Evolutionary conservation across 2,888 invertebrate species (phyloP), one percentile per base, ranked within the genome.

Genomic region (Steinernema scapterisci): DNA sequence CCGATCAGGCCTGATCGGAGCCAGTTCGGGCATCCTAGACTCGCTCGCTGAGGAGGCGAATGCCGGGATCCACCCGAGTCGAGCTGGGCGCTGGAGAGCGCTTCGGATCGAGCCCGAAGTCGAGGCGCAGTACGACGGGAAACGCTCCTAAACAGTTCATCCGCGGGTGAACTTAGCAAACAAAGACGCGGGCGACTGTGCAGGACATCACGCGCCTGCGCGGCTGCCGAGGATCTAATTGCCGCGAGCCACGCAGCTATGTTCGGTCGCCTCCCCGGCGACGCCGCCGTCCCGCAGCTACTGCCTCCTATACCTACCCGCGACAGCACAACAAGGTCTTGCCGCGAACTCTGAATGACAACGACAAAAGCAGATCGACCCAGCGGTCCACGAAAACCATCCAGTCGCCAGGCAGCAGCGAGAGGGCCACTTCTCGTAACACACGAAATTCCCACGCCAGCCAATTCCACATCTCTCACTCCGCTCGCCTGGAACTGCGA

Each of bases 361-460:
- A 38, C 38, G 63, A 63, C 63, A 63, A 63, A 63, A 63, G 63
- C 63, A 63, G 63, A 27, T 25, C 21, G 25, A 63, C 25, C 48
- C 19, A 27, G 23, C 63, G 16, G 63, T 63, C 27, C 63, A 25
- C 63, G 63, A 63, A 48, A 48, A 48, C 48, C n/a, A 48, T 38
- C 38, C 38, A 38, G 38, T 38, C 38, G 38, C 38, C 38, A 38
- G 38, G 48, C 48, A 48, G 48, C 48, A 48, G 19, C n/a, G 48
- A 16, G n/a, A 16, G 48, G n/a, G 19, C 48, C 48, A 19, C 48
- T 48, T 48, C 48, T 48, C 19, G 48, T 19, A 13, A 48, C n/a
- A 44, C 45, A 48, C 38, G 38, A 38, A 38, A 19, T 48, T 48
- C 19, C 16, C 48, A 48, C n/a, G 48, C 48, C 48, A 5, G 48